Evolutionary conservation across 2,888 invertebrate genomes (phyloP).

Genomic region (Epinotia brunnichana): DNA sequence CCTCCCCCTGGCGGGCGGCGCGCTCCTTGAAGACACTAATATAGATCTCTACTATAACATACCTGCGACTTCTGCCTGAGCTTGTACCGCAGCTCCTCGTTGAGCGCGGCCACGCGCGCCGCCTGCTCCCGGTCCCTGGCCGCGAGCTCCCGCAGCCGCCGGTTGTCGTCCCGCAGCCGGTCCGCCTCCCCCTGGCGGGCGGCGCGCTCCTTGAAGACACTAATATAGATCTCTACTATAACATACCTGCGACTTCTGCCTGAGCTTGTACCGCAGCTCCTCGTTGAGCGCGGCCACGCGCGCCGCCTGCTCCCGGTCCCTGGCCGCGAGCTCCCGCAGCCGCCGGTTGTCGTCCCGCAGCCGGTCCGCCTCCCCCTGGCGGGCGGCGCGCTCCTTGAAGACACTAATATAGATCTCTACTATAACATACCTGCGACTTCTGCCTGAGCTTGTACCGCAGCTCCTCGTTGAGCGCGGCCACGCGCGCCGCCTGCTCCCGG

Average conservation of each 20-base stretch:
- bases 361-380: conserved; percentile 88
- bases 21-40: no score
- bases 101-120: conserved; percentile 90
- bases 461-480: conserved; percentile 94
- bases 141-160: conserved; percentile 88
- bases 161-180: conserved; percentile 84
- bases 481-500: conserved; percentile 89
- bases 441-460: conserved; percentile 93
- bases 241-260: conserved; percentile 91
- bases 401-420: no score
- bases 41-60: no score
- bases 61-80: conserved; percentile 91
- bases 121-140: conserved; percentile 91
- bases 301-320: conserved; percentile 91
- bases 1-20: not conserved
- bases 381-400: conserved; percentile 77
- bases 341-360: conserved; percentile 86
- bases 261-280: conserved; percentile 93
- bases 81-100: conserved; percentile 95
- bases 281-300: conserved; percentile 92
- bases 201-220: no score
- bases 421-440: conserved; percentile 88
- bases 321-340: conserved; percentile 88
- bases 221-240: no score
- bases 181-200: conserved; percentile 89